Percentiles rank a stretch among this genome's conserved stretches.
These are phyloP conservation scores for Chrysaora quinquecirrha DNA, from an alignment of 30 jellyfish, hydroid and myxozoan genomes.

Conservation along the genomic window DNA sequence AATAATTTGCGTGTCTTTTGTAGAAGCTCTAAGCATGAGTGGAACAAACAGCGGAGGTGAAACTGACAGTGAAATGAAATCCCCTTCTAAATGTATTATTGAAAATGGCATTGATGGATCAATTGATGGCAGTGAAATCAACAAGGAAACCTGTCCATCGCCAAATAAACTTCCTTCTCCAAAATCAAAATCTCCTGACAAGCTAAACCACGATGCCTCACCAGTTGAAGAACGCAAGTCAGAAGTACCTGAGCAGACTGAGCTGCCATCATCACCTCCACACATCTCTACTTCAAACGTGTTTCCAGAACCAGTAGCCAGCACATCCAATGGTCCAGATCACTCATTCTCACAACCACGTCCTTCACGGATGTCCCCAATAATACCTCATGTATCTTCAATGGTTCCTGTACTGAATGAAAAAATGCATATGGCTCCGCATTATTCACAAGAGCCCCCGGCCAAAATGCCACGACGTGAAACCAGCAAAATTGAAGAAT, in stretches of 20 bases:
- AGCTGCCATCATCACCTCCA: background rate
- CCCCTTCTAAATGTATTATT: background rate
- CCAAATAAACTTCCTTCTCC: background rate
- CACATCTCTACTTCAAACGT: background rate
- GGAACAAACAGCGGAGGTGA: slow-evolving; percentile 5
- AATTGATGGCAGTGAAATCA: background rate
- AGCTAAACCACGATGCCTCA: background rate
- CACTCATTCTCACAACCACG: background rate
- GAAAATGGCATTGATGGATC: background rate
- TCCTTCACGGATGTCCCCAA: background rate
- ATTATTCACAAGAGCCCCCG: slow-evolving; percentile 71
- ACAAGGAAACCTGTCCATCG: background rate
- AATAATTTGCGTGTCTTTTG: background rate
- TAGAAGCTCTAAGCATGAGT: background rate
- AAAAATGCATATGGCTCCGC: slow-evolving; percentile 42
- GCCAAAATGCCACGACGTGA: slow-evolving; percentile 93
- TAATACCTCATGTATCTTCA: slow-evolving; percentile 10
- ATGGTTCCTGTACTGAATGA: slow-evolving; percentile 22
- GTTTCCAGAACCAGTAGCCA: background rate
- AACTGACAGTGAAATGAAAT: background rate
- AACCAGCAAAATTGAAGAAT: slow-evolving; percentile 61
- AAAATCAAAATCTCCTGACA: background rate
- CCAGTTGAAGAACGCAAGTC: too few relatives aligned
- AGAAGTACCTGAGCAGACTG: too few relatives aligned
- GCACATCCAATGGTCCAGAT: background rate